Base-by-base conservation (phyloP, 1,140 invertebrate species). In the Drosophila sucinea region DNA sequence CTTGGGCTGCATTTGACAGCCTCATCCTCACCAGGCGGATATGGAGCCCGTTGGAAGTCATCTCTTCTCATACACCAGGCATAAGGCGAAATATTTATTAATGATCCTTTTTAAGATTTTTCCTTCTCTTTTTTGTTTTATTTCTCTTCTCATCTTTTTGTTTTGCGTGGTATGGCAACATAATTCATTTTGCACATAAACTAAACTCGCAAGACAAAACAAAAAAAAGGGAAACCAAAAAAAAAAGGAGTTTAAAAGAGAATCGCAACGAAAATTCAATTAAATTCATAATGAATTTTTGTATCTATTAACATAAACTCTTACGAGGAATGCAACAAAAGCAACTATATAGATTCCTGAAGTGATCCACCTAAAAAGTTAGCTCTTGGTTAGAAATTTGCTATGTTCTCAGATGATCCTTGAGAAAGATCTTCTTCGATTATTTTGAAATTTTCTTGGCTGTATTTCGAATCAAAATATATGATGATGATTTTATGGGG, bases 61-160 rank as follows among this genome's bases (percentile, higher is more conserved):
- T 58, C 67, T 51, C 17, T 23, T 51, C 25, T 51, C 44, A 51
- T 51, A 35, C 27, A 41, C 65, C 70, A 62, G 38, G 65, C 35
- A 11, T 11, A 38, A 38, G 51, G 67, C 77, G 64, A 74, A 82
- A 72, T 82, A 82, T 87, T 86, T 86, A 85, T 85, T 87, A 87
- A 87, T 86, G 83, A 82, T 87, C 79, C 69, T 87, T 79, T 56
- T 82, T 76, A 60, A 73, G 79, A 82, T 68, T 82, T 47, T 47
- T 25, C 4, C 1, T 47, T 47, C 1, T 25, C 5, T 51, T 25
- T 27, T 51, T 51, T 3, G 44, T 4, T 51, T 51, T 51, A 38
- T 38, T 38, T 38, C 30, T 30, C 35, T 38, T 11, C 35, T 11
- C 35, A n/a, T 10, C 23, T 8, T 51, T 51, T 51, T 51, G 23